Evolutionary conservation across 2,888 invertebrate genomes (phyloP), one percentile per base, ranked within the genome.

Genomic region (Phengaris alcon): DNA sequence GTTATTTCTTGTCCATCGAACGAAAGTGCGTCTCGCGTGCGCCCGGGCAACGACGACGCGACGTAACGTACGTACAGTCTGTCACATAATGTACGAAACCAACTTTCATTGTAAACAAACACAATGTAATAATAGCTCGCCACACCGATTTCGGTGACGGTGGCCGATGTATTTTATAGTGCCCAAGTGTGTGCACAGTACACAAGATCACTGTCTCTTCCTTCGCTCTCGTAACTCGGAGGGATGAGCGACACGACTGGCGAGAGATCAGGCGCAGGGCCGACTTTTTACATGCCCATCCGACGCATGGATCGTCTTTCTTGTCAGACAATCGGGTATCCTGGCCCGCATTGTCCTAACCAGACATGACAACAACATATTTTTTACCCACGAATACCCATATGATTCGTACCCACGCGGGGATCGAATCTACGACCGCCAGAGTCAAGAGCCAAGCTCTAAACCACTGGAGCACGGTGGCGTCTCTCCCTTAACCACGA

Each of bases 21-120:
- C 35, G 72, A 72, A 52, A 72, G 72, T 72, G 72, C 52, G 15
- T 35, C 12, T 15, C 13, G 52, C 35, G 51, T 70, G 70, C 70
- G 52, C 13, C 52, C 35, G 35, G 1, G 35, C 35, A 35, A 4
- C 35, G 35, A 54, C 72, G 68, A 15, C 69, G 70, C 64, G 12
- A 69, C 69, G 70, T 22, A 51, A 70, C 9, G 22, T 3, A 22
- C 7, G 22, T 72, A 72, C 72, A 54, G 35, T 72, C 54, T 8
- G 54, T 22, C 22, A 54, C 1, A 72, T 12, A 54, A 51, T 35
- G 35, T 22, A 22, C 22, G 22, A 22, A 22, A 22, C 22, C 22
- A 22, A 22, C 22, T 0, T 22, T 22, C 22, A 22, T 22, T 22
- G 1, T 3, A 52, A 6, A 48, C n/a, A 48, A 48, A 48, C 48